Evolutionary conservation across 2,113 vertebrate species (phyloP).

Genomic region (Ancistrus triradiatus): DNA sequence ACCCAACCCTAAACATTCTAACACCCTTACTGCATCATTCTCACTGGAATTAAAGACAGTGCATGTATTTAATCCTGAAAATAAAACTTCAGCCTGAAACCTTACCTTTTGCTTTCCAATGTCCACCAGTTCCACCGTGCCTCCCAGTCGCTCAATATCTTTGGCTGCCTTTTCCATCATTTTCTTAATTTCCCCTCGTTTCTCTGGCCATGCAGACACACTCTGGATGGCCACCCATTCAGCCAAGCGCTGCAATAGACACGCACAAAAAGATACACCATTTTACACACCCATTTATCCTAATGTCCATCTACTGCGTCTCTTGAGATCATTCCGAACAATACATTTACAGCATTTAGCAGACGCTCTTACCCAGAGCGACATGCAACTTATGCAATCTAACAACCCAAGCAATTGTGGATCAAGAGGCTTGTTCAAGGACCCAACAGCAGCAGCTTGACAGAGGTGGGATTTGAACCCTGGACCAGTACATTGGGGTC

Average conservation of each 20-base stretch:
- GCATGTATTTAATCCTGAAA: background rate
- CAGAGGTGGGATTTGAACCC: too few species aligned
- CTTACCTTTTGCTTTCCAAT: constrained; percentile 84
- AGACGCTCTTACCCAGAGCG: too few species aligned
- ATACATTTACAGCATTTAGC: too few species aligned
- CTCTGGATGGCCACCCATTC: constrained; percentile 93
- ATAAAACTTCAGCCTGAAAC: background rate
- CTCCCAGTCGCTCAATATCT: constrained; percentile 83
- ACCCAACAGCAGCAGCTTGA: too few species aligned
- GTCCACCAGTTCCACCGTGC: constrained; percentile 80
- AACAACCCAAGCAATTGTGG: too few species aligned
- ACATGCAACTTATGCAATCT: too few species aligned
- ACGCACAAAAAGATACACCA: background rate
- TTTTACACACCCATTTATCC: too few species aligned
- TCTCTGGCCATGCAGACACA: constrained; percentile 91
- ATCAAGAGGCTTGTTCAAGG: too few species aligned
- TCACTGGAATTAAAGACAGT: background rate
- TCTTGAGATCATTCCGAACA: too few species aligned
- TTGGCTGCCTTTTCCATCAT: constrained; percentile 90
- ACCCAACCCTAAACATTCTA: too few species aligned
- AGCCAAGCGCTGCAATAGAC: constrained; percentile 72
- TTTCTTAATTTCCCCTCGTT: constrained; percentile 78
- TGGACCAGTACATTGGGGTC: too few species aligned
- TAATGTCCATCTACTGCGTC: too few species aligned
- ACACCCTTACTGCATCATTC: background rate